A percentile compares a stretch with the other conserved stretches of the same genome.
These are phyloP conservation scores for Aplocera efformata DNA, from an alignment of 2,888 invertebrate species.

Conservation along the genomic window DNA sequence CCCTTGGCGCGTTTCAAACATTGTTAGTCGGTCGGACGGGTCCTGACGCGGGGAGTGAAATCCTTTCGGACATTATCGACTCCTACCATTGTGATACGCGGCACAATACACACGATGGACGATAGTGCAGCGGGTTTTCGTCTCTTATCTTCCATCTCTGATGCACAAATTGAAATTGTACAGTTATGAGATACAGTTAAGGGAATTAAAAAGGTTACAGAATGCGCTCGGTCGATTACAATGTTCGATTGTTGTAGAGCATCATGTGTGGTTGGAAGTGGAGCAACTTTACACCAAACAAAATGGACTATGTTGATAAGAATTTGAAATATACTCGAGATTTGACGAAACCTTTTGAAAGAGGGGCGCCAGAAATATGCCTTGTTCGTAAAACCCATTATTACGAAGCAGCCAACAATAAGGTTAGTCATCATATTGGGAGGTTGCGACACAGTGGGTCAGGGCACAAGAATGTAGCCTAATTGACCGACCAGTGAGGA, in stretches of 20 bases:
- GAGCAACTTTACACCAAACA: no score
- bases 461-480: constrained; percentile 61
- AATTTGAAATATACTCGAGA: neutral
- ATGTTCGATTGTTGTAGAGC: constrained; percentile 5
- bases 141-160: constrained; percentile 32
- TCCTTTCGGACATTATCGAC: constrained; percentile 47
- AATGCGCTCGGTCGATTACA: constrained; percentile 7
- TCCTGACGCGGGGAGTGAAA: constrained; percentile 36
- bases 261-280: no score
- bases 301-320: constrained; percentile 11
- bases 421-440: constrained; percentile 30
- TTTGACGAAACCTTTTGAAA: neutral
- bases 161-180: constrained; percentile 35
- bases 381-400: constrained; percentile 5
- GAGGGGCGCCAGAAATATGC: constrained; percentile 15
- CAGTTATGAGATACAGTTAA: constrained; percentile 30
- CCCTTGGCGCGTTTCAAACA: constrained; percentile 51
- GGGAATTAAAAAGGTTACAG: constrained; percentile 11
- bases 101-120: constrained; percentile 37
- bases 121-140: constrained; percentile 35
- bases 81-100: constrained; percentile 41
- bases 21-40: constrained; percentile 44
- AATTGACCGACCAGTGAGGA: constrained; percentile 70
- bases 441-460: constrained; percentile 45
- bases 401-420: constrained; percentile 4